A percentile compares a stretch with the other conserved stretches of the same genome.
phyloP scores from a whole-genome alignment of 2,888 invertebrate genomes.

The Acleris laterana region DNA sequence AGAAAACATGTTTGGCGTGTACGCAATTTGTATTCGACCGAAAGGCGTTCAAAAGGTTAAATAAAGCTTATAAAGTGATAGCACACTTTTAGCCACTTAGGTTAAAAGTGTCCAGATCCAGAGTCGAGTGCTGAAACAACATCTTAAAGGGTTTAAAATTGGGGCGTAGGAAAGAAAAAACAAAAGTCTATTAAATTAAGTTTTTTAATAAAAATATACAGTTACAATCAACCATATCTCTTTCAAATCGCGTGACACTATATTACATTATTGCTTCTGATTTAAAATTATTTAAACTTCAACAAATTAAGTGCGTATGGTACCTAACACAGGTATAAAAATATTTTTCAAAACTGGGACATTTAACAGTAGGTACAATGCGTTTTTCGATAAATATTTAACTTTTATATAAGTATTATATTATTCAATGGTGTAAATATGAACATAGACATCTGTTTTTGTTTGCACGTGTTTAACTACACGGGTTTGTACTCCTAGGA shows the following conservation, averaged over 20 bases:
- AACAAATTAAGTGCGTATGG: constrained; percentile 36
- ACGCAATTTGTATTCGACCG: too few relatives aligned
- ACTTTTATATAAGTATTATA: constrained; percentile 31
- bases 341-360: constrained; percentile 35
- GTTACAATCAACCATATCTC: constrained; percentile 30
- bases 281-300: constrained; percentile 34
- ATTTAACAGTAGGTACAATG: constrained; percentile 30
- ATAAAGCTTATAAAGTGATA: too few relatives aligned
- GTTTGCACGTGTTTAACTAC: constrained; percentile 10
- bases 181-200: background rate
- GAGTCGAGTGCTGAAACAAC: too few relatives aligned
- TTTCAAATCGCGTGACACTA: constrained; percentile 12
- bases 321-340: constrained; percentile 36
- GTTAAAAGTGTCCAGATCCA: too few relatives aligned
- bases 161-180: constrained; percentile 3
- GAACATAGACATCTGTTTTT: constrained; percentile 8
- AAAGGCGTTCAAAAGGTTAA: too few relatives aligned
- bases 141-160: background rate
- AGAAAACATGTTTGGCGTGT: too few relatives aligned
- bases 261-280: constrained; percentile 33
- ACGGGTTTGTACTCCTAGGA: constrained; percentile 12
- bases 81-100: too few relatives aligned
- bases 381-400: constrained; percentile 33
- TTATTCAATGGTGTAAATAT: constrained; percentile 25
- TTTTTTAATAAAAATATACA: constrained; percentile 39